Base-by-base conservation (phyloP, 2,797 vertebrate species). In the Poecilia gillii region DNA sequence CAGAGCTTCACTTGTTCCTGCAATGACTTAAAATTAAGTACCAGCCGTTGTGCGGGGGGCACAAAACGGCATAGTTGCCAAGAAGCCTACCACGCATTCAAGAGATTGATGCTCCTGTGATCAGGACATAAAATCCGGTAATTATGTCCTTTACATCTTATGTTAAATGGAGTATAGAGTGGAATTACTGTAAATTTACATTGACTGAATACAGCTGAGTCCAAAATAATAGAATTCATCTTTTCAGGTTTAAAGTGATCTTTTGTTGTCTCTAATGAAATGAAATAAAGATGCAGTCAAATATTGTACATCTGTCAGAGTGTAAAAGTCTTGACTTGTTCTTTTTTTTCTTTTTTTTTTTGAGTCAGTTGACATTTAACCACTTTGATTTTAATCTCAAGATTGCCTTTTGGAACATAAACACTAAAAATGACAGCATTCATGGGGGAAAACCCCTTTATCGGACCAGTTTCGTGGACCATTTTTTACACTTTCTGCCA, bases 401-500 rank as follows among this genome's bases (percentile, higher is more conserved):
- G 3, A 41, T 43, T 59, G 6, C 3, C 7, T 18, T n/a, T 31
- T 43, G 14, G 20, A 73, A 72, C 45, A 62, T 45, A 20, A 18
- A 59, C 59, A 46, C 6, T 9, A 39, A 75, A 41, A 0, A 1
- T 47, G 39, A 47, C 45, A 28, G 11, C 39, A 70, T 13, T 7
- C 43, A 79, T 33, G 6, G 33, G 74, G 51, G 16, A 43, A 47
- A 47, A 5, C 62, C 4, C 25, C 16, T 79, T 84, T 77, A 55
- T 79, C 14, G 59, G 33, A 31, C 11, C 46, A 4, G 64, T 25
- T 75, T 25, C 20, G 45, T 45, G 39, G 72, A 84, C 68, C 81
- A 41, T 84, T 25, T 7, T 64, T 57, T 73, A 45, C 76, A 75
- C 72, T 62, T 73, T 73, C 46, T 87, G 77, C 83, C 66, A 81